Percentiles rank a stretch among this genome's conserved stretches.
phyloP scores from a whole-genome alignment of 2,113 vertebrate species.

The Thamnophis sirtalis region DNA sequence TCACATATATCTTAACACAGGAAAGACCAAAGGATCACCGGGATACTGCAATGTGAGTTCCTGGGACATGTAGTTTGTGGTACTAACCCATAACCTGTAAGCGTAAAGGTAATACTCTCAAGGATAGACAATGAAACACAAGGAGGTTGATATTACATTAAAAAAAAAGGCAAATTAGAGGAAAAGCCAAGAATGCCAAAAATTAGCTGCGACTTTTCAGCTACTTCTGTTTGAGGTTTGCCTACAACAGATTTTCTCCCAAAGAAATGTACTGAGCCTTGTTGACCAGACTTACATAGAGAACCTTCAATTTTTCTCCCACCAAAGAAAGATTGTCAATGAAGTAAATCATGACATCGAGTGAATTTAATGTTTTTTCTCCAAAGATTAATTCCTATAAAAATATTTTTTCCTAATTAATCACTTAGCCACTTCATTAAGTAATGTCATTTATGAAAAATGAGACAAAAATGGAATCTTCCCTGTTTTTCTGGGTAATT shows the following conservation, averaged over 20 bases:
- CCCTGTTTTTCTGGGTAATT: background rate
- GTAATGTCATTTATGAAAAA: conserved; percentile 23
- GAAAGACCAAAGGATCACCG: background rate
- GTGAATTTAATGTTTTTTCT: background rate
- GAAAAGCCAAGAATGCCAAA: background rate
- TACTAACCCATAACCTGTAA: background rate
- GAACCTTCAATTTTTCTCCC: conserved; percentile 11
- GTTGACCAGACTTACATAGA: fast-evolving
- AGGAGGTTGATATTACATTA: background rate
- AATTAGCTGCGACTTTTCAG: background rate
- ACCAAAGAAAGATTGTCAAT: background rate
- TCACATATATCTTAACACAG: fast-evolving
- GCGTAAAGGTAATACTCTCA: background rate
- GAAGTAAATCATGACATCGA: background rate
- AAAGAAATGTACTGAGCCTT: background rate
- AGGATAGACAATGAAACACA: background rate
- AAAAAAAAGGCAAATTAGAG: background rate
- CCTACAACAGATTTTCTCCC: background rate
- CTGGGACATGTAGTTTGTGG: background rate
- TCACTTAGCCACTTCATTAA: conserved; percentile 56
- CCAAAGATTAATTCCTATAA: conserved; percentile 10
- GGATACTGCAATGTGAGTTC: background rate
- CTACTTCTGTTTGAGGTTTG: background rate
- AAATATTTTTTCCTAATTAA: conserved; percentile 57
- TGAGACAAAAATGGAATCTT: conserved; percentile 13